Conservation (phyloP, 2,888 invertebrate genomes). For the Camptogramma bilineatum region DNA sequence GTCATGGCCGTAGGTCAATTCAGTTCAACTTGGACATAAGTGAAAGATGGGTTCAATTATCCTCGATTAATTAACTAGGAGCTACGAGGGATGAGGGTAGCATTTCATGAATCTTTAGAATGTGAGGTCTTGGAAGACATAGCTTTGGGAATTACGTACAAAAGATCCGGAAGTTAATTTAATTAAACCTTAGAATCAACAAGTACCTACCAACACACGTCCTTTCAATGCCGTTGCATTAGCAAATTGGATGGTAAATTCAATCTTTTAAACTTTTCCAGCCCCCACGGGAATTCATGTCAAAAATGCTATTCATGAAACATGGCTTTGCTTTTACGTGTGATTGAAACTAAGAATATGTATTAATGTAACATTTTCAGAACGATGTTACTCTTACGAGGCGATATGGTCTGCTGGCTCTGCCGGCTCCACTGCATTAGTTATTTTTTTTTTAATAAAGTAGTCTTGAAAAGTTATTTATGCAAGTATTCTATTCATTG, state of each 20-base stretch:
- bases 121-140: background rate
- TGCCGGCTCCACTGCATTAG: constrained; percentile 10
- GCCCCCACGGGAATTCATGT: constrained; percentile 32
- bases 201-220: background rate
- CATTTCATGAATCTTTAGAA: background rate
- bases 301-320: constrained; percentile 36
- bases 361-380: constrained; percentile 12
- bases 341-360: constrained; percentile 35
- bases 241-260: constrained; percentile 37
- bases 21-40: constrained; percentile 24
- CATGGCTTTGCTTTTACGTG: constrained; percentile 38
- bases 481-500: constrained; percentile 15
- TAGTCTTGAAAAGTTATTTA: constrained; percentile 11
- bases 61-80: constrained; percentile 25
- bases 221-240: constrained; percentile 28
- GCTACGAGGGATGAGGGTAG: constrained; percentile 12
- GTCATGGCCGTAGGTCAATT: constrained; percentile 64
- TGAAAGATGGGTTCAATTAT: constrained; percentile 36
- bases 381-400: constrained; percentile 4
- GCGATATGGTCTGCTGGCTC: constrained; percentile 19
- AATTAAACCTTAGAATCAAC: constrained; percentile 1
- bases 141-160: background rate
- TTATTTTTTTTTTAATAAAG: constrained; percentile 21
- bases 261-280: constrained; percentile 40
- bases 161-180: constrained; percentile 2